A percentile compares a stretch with the other conserved stretches of the same genome.
Evolutionary conservation across 2,113 vertebrate species (phyloP).

Genomic region (Melanerpes aurifrons): DNA sequence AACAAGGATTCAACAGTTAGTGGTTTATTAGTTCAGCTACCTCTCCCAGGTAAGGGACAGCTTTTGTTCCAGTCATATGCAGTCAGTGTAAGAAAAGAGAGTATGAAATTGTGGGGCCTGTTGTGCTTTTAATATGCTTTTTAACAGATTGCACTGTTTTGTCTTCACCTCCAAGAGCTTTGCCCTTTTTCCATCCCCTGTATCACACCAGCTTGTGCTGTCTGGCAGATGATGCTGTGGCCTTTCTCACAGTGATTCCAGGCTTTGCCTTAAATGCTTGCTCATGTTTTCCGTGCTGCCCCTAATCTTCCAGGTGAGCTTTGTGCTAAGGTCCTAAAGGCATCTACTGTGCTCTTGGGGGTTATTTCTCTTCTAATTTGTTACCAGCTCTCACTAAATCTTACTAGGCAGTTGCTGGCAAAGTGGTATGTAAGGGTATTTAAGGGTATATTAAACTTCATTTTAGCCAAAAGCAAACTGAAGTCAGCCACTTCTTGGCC

Average conservation of each 20-base stretch:
- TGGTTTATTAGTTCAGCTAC: slow-evolving; percentile 90
- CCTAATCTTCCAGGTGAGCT: not conserved
- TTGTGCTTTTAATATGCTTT: not conserved
- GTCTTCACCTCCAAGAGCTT: not conserved
- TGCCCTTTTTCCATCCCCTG: accelerated
- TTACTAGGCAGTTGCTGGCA: not conserved
- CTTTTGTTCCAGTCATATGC: not conserved
- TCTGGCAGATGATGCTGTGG: accelerated
- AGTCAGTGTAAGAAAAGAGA: not conserved
- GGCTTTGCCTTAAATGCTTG: not conserved
- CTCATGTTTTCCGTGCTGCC: not conserved
- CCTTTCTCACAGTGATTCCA: not conserved
- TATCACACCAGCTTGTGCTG: accelerated
- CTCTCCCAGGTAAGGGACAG: slow-evolving; percentile 80
- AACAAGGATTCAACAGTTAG: slow-evolving; percentile 89
- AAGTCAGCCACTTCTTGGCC: not conserved
- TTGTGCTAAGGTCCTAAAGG: not conserved
- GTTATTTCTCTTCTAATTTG: not conserved
- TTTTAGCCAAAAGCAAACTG: accelerated
- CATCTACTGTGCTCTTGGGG: not conserved
- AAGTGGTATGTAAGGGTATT: not conserved
- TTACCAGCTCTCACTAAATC: not conserved
- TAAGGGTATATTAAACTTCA: not conserved
- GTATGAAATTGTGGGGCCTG: not conserved
- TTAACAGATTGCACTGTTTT: not conserved